These are phyloP conservation scores for Montipora sp. DNA, from an alignment of 64 coral and sea anemone species.

Conservation along the genomic window DNA sequence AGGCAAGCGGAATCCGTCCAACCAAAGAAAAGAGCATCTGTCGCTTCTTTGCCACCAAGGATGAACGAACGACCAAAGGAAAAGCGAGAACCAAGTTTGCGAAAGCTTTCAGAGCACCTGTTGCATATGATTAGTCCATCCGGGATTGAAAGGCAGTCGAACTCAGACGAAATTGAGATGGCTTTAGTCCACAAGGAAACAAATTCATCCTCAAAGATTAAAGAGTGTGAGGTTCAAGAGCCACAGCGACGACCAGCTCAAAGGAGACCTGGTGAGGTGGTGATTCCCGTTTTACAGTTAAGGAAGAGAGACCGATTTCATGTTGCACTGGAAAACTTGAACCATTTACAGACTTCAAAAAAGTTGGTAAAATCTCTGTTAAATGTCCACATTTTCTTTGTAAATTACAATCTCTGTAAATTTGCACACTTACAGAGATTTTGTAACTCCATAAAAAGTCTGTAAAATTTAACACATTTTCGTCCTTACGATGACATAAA, in stretches of 20 bases:
- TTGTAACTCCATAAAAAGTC: no score
- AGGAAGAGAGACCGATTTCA: neutral
- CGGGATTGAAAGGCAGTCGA: neutral
- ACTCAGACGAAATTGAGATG: neutral
- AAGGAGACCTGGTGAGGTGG: neutral
- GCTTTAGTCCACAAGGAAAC: neutral
- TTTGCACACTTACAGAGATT: no score
- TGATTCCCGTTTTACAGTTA: neutral
- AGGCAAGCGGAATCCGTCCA: conserved; percentile 66
- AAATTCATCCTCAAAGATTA: neutral
- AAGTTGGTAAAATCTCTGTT: no score
- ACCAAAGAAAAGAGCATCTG: conserved; percentile 72
- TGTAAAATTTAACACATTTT: no score
- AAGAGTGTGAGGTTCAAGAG: neutral
- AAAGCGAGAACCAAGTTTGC: conserved; percentile 41
- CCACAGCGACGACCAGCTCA: neutral
- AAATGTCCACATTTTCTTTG: no score
- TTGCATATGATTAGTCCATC: conserved; percentile 46
- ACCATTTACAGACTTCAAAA: no score
- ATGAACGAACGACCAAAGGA: conserved; percentile 26
- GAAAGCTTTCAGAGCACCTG: conserved; percentile 57
- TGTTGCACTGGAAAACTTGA: no score
- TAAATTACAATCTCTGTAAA: no score
- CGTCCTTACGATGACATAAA: no score
- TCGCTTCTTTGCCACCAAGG: conserved; percentile 23